Evolutionary conservation across 2,797 vertebrate genomes (phyloP).

Genomic region (Ctenopoma kingsleyae): DNA sequence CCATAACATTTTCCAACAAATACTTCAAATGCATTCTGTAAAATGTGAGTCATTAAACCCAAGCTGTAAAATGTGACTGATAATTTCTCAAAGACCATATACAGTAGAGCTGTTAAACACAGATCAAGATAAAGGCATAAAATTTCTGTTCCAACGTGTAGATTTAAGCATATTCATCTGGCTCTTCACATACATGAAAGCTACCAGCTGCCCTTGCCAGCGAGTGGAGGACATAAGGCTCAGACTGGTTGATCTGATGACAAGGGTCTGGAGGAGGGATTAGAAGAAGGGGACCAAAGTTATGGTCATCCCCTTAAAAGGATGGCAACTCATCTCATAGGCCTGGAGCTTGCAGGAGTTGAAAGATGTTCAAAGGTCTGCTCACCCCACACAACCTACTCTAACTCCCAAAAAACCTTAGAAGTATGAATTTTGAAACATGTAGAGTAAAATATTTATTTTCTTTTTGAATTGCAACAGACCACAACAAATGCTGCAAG

Average conservation of each 20-base stretch:
- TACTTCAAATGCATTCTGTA: constrained; percentile 71
- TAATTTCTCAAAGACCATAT: constrained; percentile 64
- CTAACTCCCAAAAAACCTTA: constrained; percentile 50
- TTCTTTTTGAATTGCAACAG: constrained; percentile 45
- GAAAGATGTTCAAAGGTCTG: constrained; percentile 74
- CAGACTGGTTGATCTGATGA: constrained; percentile 81
- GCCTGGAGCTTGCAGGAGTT: constrained; percentile 75
- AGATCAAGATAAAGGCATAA: constrained; percentile 58
- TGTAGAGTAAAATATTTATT: constrained; percentile 59
- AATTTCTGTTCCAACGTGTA: constrained; percentile 57
- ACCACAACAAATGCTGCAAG: constrained; percentile 26
- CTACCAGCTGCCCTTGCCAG: constrained; percentile 79
- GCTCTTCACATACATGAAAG: constrained; percentile 71
- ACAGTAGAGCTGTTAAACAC: constrained; percentile 41
- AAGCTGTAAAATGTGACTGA: constrained; percentile 50
- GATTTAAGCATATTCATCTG: constrained; percentile 76
- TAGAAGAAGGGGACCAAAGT: constrained; percentile 74
- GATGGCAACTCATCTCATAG: constrained; percentile 71
- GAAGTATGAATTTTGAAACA: constrained; percentile 59
- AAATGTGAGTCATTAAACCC: constrained; percentile 65
- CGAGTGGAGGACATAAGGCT: constrained; percentile 74
- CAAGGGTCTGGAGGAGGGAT: constrained; percentile 81
- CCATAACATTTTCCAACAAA: constrained; percentile 67
- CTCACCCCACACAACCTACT: constrained; percentile 54
- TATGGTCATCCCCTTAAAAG: constrained; percentile 79